Evolutionary conservation across 2,797 vertebrate genomes (phyloP).

Genomic region (Lophura swinhoii): DNA sequence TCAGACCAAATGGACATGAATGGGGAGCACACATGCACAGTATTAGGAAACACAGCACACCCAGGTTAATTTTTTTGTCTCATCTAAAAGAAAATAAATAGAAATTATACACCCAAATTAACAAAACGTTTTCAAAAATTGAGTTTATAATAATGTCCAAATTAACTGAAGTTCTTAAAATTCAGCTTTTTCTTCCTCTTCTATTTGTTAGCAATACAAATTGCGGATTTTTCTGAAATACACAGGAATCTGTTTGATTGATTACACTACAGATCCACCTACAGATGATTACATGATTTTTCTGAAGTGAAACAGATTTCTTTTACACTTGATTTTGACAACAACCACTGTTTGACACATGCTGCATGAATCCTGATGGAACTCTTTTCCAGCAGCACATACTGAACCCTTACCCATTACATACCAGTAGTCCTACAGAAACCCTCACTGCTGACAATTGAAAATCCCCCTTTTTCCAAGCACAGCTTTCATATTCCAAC

Average conservation of each 20-base stretch:
- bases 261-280: background rate
- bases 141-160: background rate
- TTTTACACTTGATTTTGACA: background rate
- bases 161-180: background rate
- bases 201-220: background rate
- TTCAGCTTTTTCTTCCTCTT: too few relatives aligned
- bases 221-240: background rate
- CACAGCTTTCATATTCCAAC: background rate
- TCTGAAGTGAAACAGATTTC: background rate
- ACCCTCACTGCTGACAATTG: rapidly evolving
- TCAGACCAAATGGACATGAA: background rate
- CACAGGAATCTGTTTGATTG: background rate
- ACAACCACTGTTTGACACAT: background rate
- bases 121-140: background rate
- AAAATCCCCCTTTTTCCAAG: background rate
- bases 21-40: rapidly evolving
- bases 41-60: background rate
- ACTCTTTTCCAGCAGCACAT: background rate
- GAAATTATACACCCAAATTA: background rate
- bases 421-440: background rate
- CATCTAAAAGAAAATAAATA: background rate
- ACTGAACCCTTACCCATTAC: background rate
- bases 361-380: background rate
- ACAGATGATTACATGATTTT: background rate
- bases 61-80: background rate